Evolutionary conservation across 2,888 invertebrate species (phyloP).

Genomic region (Nomada fabriciana): DNA sequence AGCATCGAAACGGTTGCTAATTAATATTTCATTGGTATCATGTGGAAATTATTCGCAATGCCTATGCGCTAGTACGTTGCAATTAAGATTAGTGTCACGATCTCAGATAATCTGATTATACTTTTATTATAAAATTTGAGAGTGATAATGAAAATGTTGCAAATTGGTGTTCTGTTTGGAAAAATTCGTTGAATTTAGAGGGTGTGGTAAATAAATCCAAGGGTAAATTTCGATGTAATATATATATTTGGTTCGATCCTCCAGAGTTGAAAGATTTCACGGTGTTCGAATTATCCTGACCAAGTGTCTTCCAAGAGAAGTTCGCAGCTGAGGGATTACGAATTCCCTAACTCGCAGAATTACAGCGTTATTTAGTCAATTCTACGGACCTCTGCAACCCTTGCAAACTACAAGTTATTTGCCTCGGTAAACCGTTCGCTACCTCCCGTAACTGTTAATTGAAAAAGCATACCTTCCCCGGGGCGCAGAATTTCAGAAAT

Average conservation of each 20-base stretch:
- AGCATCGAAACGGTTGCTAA: background rate
- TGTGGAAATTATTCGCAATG: background rate
- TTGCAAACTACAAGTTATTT: conserved; percentile 45
- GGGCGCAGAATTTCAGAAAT: conserved; percentile 7
- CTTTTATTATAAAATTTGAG: background rate
- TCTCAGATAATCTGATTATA: too few relatives aligned
- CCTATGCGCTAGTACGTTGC: background rate
- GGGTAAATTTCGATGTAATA: background rate
- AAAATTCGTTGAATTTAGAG: background rate
- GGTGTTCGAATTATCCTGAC: conserved; percentile 28
- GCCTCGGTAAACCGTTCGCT: background rate
- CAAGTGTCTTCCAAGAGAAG: conserved; percentile 7
- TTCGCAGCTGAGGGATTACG: conserved; percentile 41
- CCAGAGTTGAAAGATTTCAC: conserved; percentile 9
- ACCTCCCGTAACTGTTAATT: conserved; percentile 13
- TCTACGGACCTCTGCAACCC: conserved; percentile 27
- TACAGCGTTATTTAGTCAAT: conserved; percentile 53
- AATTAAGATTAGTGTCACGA: too few relatives aligned
- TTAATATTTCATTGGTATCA: background rate
- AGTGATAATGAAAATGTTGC: background rate
- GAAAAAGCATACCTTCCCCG: conserved; percentile 11
- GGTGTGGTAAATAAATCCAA: conserved; percentile 17
- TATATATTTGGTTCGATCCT: background rate
- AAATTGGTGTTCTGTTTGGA: too few relatives aligned
- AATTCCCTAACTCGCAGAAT: conserved; percentile 49